Percentiles rank a stretch among this genome's conserved stretches.
Evolutionary conservation across 2,113 vertebrate genomes (phyloP).

Genomic region (Myiozetetes cayanensis): DNA sequence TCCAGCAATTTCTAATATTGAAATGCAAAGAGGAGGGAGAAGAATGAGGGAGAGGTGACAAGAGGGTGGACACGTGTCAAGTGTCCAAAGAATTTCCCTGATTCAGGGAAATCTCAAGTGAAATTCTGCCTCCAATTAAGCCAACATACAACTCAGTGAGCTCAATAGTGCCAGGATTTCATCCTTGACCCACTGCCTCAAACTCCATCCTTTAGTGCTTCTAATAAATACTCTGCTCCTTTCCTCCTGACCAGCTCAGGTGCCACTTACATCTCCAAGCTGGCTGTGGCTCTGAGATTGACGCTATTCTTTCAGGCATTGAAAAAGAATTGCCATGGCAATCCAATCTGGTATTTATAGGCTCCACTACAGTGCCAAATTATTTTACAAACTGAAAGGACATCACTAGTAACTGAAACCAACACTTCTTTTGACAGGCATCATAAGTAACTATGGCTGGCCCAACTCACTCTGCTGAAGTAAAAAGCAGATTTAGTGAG

Average conservation of each 20-base stretch:
- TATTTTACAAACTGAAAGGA: not conserved
- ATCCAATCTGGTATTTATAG: not conserved
- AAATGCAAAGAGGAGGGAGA: constrained; percentile 15
- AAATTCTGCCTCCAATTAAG: constrained; percentile 1
- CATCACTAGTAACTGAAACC: not conserved
- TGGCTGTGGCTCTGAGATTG: not conserved
- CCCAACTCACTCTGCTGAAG: not conserved
- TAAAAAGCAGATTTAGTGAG: not conserved
- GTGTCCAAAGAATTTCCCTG: constrained; percentile 4
- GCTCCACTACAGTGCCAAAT: not conserved
- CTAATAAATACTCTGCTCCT: not conserved
- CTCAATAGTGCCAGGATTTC: not conserved
- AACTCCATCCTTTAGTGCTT: not conserved
- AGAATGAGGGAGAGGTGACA: not conserved
- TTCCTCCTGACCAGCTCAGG: not conserved
- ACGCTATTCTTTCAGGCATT: not conserved
- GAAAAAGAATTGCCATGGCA: not conserved
- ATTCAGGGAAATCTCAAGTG: constrained; percentile 24
- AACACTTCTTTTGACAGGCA: not conserved
- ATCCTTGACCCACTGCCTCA: not conserved
- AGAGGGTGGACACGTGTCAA: not conserved
- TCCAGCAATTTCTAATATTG: constrained; percentile 29
- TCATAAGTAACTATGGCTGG: not conserved
- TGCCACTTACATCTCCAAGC: not conserved
- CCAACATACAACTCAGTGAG: not conserved